A percentile compares a stretch with the other conserved stretches of the same genome.
phyloP scores from a whole-genome alignment of 2,797 vertebrate species.

The Tenualosa ilisha region DNA sequence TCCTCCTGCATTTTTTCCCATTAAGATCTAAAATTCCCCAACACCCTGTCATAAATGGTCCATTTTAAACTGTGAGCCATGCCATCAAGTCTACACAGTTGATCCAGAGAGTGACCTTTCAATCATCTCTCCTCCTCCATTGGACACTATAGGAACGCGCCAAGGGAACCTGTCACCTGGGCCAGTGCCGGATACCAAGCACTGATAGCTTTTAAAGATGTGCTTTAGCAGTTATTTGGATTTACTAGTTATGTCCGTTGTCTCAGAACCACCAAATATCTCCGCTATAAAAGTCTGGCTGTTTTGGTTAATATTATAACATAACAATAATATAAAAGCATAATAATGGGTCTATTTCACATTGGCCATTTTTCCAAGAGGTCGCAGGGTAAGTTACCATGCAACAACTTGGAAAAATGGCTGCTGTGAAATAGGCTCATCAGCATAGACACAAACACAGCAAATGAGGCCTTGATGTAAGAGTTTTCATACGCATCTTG shows the following conservation, averaged over 20 bases:
- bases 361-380: no score
- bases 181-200: constrained; percentile 27
- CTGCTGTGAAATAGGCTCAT: no score
- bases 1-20: neutral
- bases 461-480: neutral
- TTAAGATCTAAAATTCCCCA: neutral
- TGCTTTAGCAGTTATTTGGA: no score
- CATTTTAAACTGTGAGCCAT: constrained; percentile 39
- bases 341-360: no score
- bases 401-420: no score
- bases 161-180: neutral
- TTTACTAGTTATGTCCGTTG: no score
- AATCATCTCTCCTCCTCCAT: constrained; percentile 9
- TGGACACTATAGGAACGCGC: neutral
- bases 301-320: no score
- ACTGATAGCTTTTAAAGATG: neutral
- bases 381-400: no score
- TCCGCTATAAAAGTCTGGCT: no score
- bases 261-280: no score
- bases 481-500: neutral
- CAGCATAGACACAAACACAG: neutral
- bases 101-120: constrained; percentile 38
- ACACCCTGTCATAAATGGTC: neutral
- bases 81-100: constrained; percentile 52
- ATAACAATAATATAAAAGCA: no score